These are phyloP conservation scores for Chrysemys picta DNA, from an alignment of 2,113 vertebrate species.

Conservation along the genomic window DNA sequence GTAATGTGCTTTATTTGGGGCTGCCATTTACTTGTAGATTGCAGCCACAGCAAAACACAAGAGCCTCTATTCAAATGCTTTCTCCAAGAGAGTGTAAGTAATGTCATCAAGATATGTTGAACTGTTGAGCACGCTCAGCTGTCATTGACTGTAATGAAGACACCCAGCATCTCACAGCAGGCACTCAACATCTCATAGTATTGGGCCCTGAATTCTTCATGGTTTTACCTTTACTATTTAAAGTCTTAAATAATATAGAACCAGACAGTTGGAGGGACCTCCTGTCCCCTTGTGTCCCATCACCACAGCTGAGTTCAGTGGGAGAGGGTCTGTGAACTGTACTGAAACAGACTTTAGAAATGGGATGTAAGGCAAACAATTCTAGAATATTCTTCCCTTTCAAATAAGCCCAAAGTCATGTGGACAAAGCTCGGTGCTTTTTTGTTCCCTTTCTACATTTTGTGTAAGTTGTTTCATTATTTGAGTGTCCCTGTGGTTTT, in stretches of 20 bases:
- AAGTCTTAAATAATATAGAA: neutral
- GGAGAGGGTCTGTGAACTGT: neutral
- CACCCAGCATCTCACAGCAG: neutral
- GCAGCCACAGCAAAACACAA: neutral
- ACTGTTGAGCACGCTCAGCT: neutral
- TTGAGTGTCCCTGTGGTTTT: neutral
- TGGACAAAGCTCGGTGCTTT: neutral
- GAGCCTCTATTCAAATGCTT: neutral
- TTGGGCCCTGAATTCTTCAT: neutral
- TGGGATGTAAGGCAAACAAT: neutral
- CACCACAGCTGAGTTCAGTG: too few relatives aligned
- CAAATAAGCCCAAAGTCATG: neutral
- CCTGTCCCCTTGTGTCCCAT: neutral
- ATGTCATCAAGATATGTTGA: neutral
- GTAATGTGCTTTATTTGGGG: neutral
- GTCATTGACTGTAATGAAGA: neutral
- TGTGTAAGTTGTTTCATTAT: neutral
- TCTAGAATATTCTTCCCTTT: neutral
- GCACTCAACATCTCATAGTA: neutral
- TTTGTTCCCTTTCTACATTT: accelerated
- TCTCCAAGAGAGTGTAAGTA: neutral
- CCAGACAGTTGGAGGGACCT: neutral
- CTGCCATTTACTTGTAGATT: neutral
- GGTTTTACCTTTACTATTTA: neutral
- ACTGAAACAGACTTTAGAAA: neutral